Conservation (phyloP, 2,113 vertebrate species). For the Caranx ignobilis region DNA sequence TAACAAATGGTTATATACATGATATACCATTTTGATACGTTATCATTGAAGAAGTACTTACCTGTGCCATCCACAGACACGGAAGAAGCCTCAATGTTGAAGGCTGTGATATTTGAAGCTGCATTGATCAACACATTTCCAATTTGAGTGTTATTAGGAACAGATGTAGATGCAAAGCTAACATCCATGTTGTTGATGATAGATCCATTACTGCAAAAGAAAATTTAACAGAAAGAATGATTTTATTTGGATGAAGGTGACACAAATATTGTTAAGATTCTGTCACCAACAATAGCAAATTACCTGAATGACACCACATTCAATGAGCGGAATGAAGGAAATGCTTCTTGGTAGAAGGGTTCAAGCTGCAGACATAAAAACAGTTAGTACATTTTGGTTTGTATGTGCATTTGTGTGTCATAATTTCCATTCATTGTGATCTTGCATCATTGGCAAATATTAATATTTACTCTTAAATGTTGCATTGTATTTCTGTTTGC, state of each 20-base stretch:
- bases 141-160: slow-evolving; percentile 37
- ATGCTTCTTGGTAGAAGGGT: slow-evolving; percentile 1
- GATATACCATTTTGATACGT: background rate
- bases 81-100: slow-evolving; percentile 50
- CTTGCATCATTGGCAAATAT: too few relatives aligned
- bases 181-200: slow-evolving; percentile 10
- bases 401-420: background rate
- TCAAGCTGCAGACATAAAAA: slow-evolving; percentile 44
- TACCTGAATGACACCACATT: slow-evolving; percentile 53
- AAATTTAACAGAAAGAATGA: background rate
- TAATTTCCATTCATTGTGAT: too few relatives aligned
- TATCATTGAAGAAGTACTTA: slow-evolving; percentile 16
- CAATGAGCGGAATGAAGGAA: slow-evolving; percentile 28
- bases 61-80: slow-evolving; percentile 45
- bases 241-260: background rate
- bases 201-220: slow-evolving; percentile 53
- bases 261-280: background rate
- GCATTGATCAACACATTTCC: slow-evolving; percentile 32
- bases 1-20: background rate
- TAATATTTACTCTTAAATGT: too few relatives aligned
- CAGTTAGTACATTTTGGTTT: too few relatives aligned
- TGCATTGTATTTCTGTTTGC: too few relatives aligned
- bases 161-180: slow-evolving; percentile 1
- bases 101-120: slow-evolving; percentile 25
- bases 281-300: background rate